Conservation (phyloP, 2,888 invertebrate genomes). For the Microchrysa polita region DNA sequence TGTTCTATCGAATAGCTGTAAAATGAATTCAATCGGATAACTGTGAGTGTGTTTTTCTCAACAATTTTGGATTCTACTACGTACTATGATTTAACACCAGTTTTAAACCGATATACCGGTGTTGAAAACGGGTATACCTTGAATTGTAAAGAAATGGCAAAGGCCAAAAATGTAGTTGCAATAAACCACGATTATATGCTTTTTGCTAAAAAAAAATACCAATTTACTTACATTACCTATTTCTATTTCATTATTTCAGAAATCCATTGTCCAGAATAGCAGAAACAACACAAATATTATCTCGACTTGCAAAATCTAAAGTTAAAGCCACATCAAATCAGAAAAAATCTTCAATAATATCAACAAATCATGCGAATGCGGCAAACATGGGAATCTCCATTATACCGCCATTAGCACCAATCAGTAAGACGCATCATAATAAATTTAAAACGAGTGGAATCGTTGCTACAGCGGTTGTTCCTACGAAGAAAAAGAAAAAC, state of each 20-base stretch:
- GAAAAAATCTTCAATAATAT: slow-evolving; percentile 29
- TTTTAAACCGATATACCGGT: too few relatives aligned
- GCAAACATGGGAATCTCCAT: slow-evolving; percentile 62
- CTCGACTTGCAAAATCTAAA: slow-evolving; percentile 54
- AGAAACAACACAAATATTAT: slow-evolving; percentile 57
- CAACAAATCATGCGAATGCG: slow-evolving; percentile 54
- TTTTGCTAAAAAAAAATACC: too few relatives aligned
- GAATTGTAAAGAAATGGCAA: too few relatives aligned
- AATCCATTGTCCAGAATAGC: slow-evolving; percentile 57
- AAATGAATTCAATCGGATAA: too few relatives aligned
- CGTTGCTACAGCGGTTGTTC: slow-evolving; percentile 69
- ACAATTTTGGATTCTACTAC: too few relatives aligned
- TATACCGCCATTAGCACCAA: slow-evolving; percentile 45
- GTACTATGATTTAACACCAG: too few relatives aligned
- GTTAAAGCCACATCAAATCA: slow-evolving; percentile 38
- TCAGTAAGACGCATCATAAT: slow-evolving; percentile 48
- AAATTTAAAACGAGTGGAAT: slow-evolving; percentile 71
- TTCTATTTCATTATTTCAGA: slow-evolving; percentile 49
- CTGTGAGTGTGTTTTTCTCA: too few relatives aligned
- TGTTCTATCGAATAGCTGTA: too few relatives aligned
- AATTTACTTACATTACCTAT: neutral
- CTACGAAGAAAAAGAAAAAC: slow-evolving; percentile 58
- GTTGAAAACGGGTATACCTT: too few relatives aligned
- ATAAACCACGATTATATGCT: too few relatives aligned
- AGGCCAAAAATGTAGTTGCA: too few relatives aligned